Evolutionary conservation across 37 sponge, comb jelly and placozoan species (phyloP), one percentile per base, ranked within the genome.

Genomic region (Mnemiopsis leidyi): DNA sequence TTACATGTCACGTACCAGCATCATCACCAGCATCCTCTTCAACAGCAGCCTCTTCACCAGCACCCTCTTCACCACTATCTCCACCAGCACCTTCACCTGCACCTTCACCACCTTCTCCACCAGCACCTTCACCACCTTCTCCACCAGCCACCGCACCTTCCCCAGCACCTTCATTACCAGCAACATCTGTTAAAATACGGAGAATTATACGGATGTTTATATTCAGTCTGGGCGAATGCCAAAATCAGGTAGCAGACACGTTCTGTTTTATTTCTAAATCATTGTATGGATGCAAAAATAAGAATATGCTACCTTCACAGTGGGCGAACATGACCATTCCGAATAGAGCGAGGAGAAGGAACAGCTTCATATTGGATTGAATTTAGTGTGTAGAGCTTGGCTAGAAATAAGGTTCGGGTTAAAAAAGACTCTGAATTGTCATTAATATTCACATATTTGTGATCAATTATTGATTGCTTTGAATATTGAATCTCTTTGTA

Each of bases 361-460:
- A 77, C 79, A 77, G 79, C 79, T 77, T 77, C 79, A 77, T 77
- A 2, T 77, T 32, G 30, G 25, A 25, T 23, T 13, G 9, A 48
- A 5, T 48, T 48, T 48, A 13, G 61, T 18, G 61, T 48, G 5
- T 48, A 13, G 61, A 48, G 61, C 61, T 5, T 18, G 61, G 61
- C 61, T 48, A 48, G 61, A 48, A 13, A n/a, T n/a, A n/a, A n/a
- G n/a, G n/a, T n/a, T n/a, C n/a, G n/a, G n/a, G n/a, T n/a, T n/a
- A n/a, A n/a, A n/a, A n/a, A n/a, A n/a, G n/a, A n/a, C n/a, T n/a
- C n/a, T n/a, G n/a, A n/a, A n/a, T n/a, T n/a, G n/a, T n/a, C n/a
- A n/a, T n/a, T n/a, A n/a, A n/a, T n/a, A n/a, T n/a, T n/a, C n/a
- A n/a, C n/a, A n/a, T n/a, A n/a, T n/a, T n/a, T n/a, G n/a, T n/a